Base-by-base conservation (phyloP, 1,140 invertebrate species). In the Drosophila teissieri region DNA sequence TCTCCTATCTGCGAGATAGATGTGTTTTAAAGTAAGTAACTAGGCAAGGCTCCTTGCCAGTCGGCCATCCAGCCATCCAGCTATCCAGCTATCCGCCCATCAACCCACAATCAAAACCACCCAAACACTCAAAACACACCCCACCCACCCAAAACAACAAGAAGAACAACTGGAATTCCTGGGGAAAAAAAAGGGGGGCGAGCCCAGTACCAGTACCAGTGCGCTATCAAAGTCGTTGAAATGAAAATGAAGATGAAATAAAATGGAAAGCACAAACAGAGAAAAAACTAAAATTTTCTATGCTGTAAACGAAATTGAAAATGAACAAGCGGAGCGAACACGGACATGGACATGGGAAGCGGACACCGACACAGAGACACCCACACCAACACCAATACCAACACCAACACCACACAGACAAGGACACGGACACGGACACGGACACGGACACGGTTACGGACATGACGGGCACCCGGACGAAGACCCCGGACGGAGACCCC, bases 201-300 rank as follows among this genome's bases (percentile, higher is more conserved):
- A 34, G 22, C 22, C 22, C 46, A 44, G 36, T 58, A 60, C 45
- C 58, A 62, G 19, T 19, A 10, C 45, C 58, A 62, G 19, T 19
- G 6, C 44, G 27, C 60, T n/a, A 37, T 40, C 65, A 69, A 65
- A 65, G 42, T 57, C 45, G 53, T 73, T 51, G 39, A 64, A 80
- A 80, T 72, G 78, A 73, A 81, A 73, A 81, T 81, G 72, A 81
- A 81, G 73, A 81, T 81, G 79, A 80, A 81, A 77, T 79, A 73
- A 81, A 81, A 81, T 81, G 67, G 67, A 72, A 80, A 80, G 46
- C 57, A 46, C 45, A 69, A 63, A 62, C 44, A 75, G 24, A 24
- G 24, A 34, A 53, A 65, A 77, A 49, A 56, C 51, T 34, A 44
- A 70, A 58, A 49, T 69, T 63, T 61, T 70, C 57, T 69, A 69